These are phyloP conservation scores for Brenthis hecate DNA, from an alignment of 2,888 invertebrate species.

Conservation along the genomic window DNA sequence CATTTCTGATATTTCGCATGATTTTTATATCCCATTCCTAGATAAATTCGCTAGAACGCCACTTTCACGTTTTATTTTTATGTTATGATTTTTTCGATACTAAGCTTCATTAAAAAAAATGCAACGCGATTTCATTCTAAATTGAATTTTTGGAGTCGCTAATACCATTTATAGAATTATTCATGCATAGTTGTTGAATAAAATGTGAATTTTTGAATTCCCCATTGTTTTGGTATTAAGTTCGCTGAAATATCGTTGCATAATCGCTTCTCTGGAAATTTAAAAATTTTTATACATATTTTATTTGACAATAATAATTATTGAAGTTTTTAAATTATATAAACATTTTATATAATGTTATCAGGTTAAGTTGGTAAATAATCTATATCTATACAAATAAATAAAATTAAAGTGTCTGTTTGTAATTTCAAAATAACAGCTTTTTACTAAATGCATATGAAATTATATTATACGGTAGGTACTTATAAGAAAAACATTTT, in stretches of 20 bases:
- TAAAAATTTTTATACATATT: too few species aligned
- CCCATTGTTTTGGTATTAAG: slow-evolving; percentile 16
- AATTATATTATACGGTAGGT: too few species aligned
- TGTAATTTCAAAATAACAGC: too few species aligned
- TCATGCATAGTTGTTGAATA: slow-evolving; percentile 7
- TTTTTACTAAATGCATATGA: too few species aligned
- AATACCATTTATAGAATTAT: slow-evolving; percentile 20
- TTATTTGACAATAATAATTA: too few species aligned
- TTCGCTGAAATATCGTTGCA: not conserved
- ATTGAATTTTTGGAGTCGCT: slow-evolving; percentile 26
- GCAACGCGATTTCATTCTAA: slow-evolving; percentile 13
- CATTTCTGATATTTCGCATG: slow-evolving; percentile 24
- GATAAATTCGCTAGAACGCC: slow-evolving; percentile 21
- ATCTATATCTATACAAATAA: too few species aligned
- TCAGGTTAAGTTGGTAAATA: too few species aligned
- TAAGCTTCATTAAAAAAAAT: slow-evolving; percentile 6
- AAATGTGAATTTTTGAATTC: slow-evolving; percentile 5
- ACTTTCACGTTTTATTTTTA: slow-evolving; percentile 20
- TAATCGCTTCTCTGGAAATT: not conserved
- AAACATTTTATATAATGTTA: too few species aligned
- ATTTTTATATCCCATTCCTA: slow-evolving; percentile 23
- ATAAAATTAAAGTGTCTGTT: too few species aligned
- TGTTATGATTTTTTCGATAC: slow-evolving; percentile 22
- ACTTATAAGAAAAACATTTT: too few species aligned
- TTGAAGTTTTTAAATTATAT: too few species aligned